A percentile compares a stretch with the other conserved stretches of the same genome.
Conservation (phyloP, 92 coral and sea anemone species). For the Palythoa caribaeorum region DNA sequence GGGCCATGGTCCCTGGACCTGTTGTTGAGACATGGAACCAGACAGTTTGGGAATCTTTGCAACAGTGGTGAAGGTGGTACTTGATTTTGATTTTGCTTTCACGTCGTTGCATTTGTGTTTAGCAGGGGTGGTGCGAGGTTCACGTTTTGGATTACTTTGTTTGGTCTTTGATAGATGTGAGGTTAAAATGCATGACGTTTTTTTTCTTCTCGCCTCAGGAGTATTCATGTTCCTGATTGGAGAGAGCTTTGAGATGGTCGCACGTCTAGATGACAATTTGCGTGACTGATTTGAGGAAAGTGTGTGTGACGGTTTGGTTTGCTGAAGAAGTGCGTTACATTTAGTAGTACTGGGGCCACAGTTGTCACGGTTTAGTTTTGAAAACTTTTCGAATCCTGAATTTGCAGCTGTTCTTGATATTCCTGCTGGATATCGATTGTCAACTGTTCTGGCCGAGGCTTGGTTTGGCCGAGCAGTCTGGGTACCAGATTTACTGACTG, state of each 20-base stretch:
- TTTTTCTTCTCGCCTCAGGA: not conserved
- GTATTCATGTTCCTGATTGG: slow-evolving; percentile 7
- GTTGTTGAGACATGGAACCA: not conserved
- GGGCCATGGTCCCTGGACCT: not conserved
- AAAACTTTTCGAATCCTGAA: not conserved
- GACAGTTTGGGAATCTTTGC: slow-evolving; percentile 9
- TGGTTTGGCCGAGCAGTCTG: not conserved
- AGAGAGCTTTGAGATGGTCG: slow-evolving; percentile 10
- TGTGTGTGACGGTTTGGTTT: not conserved
- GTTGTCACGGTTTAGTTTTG: slow-evolving; percentile 13
- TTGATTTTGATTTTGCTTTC: slow-evolving; percentile 22
- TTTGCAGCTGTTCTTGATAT: not conserved
- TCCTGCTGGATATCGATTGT: not conserved
- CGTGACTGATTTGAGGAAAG: slow-evolving; percentile 3
- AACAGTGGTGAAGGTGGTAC: slow-evolving; percentile 5
- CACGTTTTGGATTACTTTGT: slow-evolving; percentile 19
- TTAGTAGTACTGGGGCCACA: not conserved
- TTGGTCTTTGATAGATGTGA: not conserved
- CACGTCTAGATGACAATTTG: not conserved
- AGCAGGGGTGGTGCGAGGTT: not conserved
- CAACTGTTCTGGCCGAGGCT: not conserved
- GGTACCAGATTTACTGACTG: not conserved
- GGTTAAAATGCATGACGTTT: not conserved
- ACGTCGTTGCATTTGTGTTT: not conserved
- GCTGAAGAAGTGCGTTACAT: not conserved